A percentile compares a stretch with the other conserved stretches of the same genome.
phyloP scores from a whole-genome alignment of 2,888 invertebrate species.

The Caprella mutica region DNA sequence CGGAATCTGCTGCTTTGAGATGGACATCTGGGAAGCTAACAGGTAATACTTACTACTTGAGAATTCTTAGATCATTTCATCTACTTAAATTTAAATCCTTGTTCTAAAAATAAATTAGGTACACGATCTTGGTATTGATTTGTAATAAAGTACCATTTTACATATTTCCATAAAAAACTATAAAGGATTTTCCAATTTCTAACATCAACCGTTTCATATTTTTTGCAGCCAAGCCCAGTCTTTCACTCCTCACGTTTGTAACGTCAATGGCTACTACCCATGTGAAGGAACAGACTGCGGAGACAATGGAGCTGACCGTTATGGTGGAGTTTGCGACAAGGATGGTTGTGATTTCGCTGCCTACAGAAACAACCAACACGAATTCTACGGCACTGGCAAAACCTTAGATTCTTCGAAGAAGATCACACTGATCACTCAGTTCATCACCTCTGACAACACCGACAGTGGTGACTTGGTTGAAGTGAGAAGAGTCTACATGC shows the following conservation, averaged over 20 bases:
- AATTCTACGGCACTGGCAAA: conserved; percentile 24
- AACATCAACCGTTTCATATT: too few relatives aligned
- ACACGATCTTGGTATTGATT: too few relatives aligned
- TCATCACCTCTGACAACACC: conserved; percentile 31
- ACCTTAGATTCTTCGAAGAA: conserved; percentile 18
- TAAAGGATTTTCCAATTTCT: too few relatives aligned
- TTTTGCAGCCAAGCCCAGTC: conserved; percentile 17
- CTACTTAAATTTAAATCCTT: too few relatives aligned
- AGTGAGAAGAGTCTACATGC: conserved; percentile 24
- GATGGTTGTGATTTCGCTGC: conserved; percentile 33
- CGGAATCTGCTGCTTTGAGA: conserved; percentile 31
- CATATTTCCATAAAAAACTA: too few relatives aligned
- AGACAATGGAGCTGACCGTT: conserved; percentile 26
- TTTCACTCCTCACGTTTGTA: conserved; percentile 31
- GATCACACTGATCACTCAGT: conserved; percentile 32
- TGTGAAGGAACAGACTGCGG: conserved; percentile 30
- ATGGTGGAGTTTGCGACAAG: conserved; percentile 34
- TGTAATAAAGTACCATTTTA: too few relatives aligned
- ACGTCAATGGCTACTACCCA: conserved; percentile 11
- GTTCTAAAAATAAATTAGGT: too few relatives aligned
- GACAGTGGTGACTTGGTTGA: conserved; percentile 31
- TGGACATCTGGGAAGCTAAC: conserved; percentile 35
- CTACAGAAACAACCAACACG: conserved; percentile 22
- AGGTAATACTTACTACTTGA: too few relatives aligned
- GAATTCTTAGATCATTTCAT: too few relatives aligned